phyloP scores from a whole-genome alignment of 2,888 invertebrate species.

The Orthonychiurus folsomi region DNA sequence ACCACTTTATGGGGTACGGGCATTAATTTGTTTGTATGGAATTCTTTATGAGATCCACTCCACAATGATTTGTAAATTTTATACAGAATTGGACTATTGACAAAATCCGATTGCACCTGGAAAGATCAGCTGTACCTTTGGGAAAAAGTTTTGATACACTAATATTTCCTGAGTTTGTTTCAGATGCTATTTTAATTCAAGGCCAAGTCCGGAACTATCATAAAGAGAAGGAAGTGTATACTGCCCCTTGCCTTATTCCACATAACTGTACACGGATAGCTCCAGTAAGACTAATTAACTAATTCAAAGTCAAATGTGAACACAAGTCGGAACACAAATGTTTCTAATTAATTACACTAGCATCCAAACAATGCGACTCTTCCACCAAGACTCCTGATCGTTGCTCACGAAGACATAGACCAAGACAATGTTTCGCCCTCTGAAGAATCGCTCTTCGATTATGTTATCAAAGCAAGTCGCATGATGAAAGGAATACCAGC shows the following conservation, averaged over 20 bases:
- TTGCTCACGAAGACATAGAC: not conserved
- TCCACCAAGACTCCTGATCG: not conserved
- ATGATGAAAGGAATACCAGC: not conserved
- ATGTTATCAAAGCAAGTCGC: not conserved
- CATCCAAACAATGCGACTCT: not conserved
- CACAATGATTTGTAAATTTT: no score
- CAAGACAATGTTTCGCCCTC: not conserved
- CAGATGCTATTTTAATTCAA: constrained; percentile 52
- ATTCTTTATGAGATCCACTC: no score
- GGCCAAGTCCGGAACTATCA: constrained; percentile 51
- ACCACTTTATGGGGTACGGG: constrained; percentile 46
- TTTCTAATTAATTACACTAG: not conserved
- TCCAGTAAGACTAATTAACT: constrained; percentile 13
- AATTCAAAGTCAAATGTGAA: no score
- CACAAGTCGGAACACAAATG: no score
- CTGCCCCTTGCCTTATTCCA: constrained; percentile 53
- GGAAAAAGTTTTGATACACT: constrained; percentile 50
- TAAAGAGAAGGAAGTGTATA: constrained; percentile 50
- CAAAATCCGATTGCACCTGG: constrained; percentile 51
- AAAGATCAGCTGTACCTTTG: constrained; percentile 52
- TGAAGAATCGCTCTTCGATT: not conserved
- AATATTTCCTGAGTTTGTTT: constrained; percentile 51
- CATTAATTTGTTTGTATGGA: no score
- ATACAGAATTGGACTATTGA: constrained; percentile 52
- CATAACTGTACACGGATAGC: constrained; percentile 43